Evolutionary conservation across 2,888 invertebrate genomes (phyloP).

Genomic region (Agriopis leucophaearia): DNA sequence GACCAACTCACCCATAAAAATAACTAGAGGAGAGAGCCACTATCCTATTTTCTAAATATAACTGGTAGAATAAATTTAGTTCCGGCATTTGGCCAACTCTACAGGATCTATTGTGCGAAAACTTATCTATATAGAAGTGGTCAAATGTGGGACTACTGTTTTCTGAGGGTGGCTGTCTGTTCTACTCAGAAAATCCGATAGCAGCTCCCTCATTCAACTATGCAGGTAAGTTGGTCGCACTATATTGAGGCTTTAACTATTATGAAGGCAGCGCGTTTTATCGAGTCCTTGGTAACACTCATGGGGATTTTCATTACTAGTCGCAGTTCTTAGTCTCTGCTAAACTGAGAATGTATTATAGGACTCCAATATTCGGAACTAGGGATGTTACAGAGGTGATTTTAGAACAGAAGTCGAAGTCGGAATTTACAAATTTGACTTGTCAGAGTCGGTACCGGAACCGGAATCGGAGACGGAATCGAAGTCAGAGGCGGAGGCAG

Average conservation of each 20-base stretch:
- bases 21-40: background rate
- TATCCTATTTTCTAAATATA: background rate
- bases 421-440: too few relatives aligned
- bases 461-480: too few relatives aligned
- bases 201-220: background rate
- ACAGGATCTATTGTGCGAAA: background rate
- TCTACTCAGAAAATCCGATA: background rate
- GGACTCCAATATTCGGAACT: too few relatives aligned
- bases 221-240: background rate
- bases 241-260: background rate
- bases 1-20: background rate
- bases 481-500: too few relatives aligned
- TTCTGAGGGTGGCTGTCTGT: background rate
- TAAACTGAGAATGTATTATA: too few relatives aligned
- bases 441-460: too few relatives aligned
- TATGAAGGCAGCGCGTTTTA: background rate
- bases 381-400: too few relatives aligned
- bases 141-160: background rate
- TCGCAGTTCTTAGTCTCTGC: too few relatives aligned
- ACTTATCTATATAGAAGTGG: background rate
- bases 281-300: background rate
- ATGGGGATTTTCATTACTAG: background rate
- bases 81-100: background rate
- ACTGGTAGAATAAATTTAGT: background rate
- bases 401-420: too few relatives aligned